Base-by-base conservation (phyloP, 2,888 invertebrate species). In the Cephus rjabovi region DNA sequence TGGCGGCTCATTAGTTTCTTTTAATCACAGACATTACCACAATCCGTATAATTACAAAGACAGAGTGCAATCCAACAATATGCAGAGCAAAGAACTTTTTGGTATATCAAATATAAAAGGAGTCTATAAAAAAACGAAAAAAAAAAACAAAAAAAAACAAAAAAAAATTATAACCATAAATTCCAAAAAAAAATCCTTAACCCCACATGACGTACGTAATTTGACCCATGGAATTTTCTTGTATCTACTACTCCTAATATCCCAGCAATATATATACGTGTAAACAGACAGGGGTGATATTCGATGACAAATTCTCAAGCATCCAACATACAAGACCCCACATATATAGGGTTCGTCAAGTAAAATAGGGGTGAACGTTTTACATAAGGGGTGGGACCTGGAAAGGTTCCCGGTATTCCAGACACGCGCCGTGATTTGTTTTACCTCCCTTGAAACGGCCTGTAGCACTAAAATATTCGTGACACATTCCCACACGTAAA, bases 351-450 rank as follows among this genome's bases (percentile, higher is more conserved):
- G 15, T 56, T 56, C 56, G 71, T 33, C 31, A 33, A 31, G 15
- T 31, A 34, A 76, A 75, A 80, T 83, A 83, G 85, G 89, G 86
- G 86, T 86, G 86, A 85, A 85, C 85, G 84, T 86, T 90, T 89
- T 89, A 89, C 89, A 89, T 89, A 88, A 89, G 90, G 90, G 89
- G 89, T 88, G 84, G 85, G 86, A 82, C 85, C 79, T 77, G 34
- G 83, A 84, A 87, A 89, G 89, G 87, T 87, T 89, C 89, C 56
- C 87, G 90, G 90, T 90, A 90, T 90, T 89, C 87, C 84, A 89
- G 87, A 87, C 90, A 90, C 89, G 90, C 89, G 88, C 83, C 84
- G 89, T 89, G 90, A 90, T 90, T 90, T 90, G 89, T 90, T 89
- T 89, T 86, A 87, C 85, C 88, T 86, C 83, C 80, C 84, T 79